phyloP scores from a whole-genome alignment of 2,113 vertebrate species.

The Coryphaenoides rupestris region DNA sequence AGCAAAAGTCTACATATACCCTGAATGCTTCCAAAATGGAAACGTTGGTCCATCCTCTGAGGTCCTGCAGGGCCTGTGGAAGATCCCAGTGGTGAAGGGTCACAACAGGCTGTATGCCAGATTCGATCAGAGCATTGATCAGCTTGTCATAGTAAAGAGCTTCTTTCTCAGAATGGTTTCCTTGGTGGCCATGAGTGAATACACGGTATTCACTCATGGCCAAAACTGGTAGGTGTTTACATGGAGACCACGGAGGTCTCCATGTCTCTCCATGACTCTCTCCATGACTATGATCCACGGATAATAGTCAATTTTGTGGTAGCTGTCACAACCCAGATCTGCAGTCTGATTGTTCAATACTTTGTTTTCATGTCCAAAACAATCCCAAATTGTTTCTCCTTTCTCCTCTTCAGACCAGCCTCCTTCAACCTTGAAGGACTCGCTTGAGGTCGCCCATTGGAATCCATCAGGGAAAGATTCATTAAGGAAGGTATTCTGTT shows the following conservation, averaged over 20 bases:
- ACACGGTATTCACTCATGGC: conserved; percentile 88
- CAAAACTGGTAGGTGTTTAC: conserved; percentile 87
- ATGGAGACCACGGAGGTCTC: conserved; percentile 80
- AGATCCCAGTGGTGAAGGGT: conserved; percentile 94
- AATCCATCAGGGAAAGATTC: too few relatives aligned
- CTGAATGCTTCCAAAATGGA: conserved; percentile 79
- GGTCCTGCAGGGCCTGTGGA: conserved; percentile 82
- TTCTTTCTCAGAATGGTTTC: conserved; percentile 65
- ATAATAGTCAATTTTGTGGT: conserved; percentile 85
- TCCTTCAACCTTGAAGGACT: conserved; percentile 73
- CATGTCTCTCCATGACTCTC: too few relatives aligned
- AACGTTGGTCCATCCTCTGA: conserved; percentile 84
- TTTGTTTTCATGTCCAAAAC: conserved; percentile 60
- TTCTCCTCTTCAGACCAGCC: conserved; percentile 78
- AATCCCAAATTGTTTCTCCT: conserved; percentile 89
- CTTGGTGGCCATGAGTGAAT: conserved; percentile 75
- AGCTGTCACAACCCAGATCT: conserved; percentile 86
- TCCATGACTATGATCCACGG: too few relatives aligned
- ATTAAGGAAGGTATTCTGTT: too few relatives aligned
- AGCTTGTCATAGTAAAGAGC: conserved; percentile 82
- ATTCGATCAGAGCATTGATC: conserved; percentile 76
- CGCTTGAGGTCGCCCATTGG: too few relatives aligned
- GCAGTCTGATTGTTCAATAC: conserved; percentile 74
- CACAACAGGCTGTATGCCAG: conserved; percentile 79
- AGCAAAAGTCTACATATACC: conserved; percentile 88